Evolutionary conservation across 1,140 invertebrate genomes (phyloP).

Genomic region (Nomia melanderi): DNA sequence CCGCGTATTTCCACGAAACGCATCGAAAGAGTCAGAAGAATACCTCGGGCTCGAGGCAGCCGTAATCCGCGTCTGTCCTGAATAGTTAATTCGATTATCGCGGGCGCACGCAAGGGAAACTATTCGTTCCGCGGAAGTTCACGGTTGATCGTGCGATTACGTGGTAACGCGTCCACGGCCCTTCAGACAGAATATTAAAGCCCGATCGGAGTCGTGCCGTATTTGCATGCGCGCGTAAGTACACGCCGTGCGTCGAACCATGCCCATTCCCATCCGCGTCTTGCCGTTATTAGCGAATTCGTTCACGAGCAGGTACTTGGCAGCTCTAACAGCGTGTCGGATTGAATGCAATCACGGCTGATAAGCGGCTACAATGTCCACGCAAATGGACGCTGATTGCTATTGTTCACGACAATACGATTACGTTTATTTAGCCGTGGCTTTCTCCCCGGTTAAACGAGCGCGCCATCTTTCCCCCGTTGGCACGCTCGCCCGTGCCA

Average conservation of each 20-base stretch:
- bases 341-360: conserved; percentile 46
- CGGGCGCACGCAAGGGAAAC: conserved; percentile 3
- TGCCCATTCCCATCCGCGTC: background rate
- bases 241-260: background rate
- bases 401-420: conserved; percentile 22
- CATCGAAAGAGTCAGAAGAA: too few relatives aligned
- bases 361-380: conserved; percentile 35
- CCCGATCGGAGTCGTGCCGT: background rate
- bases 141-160: conserved; percentile 25
- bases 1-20: too few relatives aligned
- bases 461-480: background rate
- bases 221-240: conserved; percentile 22
- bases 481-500: background rate
- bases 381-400: conserved; percentile 20
- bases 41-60: too few relatives aligned
- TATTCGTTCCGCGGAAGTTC: conserved; percentile 29
- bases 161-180: conserved; percentile 27
- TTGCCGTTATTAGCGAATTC: conserved; percentile 25
- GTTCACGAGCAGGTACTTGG: conserved; percentile 45
- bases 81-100: too few relatives aligned
- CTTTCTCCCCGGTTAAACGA: background rate
- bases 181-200: conserved; percentile 39
- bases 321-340: conserved; percentile 26
- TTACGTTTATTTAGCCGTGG: background rate
- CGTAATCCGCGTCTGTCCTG: too few relatives aligned